Conservation (phyloP, 2,888 invertebrate species). For the Hofmannophila pseudospretella region DNA sequence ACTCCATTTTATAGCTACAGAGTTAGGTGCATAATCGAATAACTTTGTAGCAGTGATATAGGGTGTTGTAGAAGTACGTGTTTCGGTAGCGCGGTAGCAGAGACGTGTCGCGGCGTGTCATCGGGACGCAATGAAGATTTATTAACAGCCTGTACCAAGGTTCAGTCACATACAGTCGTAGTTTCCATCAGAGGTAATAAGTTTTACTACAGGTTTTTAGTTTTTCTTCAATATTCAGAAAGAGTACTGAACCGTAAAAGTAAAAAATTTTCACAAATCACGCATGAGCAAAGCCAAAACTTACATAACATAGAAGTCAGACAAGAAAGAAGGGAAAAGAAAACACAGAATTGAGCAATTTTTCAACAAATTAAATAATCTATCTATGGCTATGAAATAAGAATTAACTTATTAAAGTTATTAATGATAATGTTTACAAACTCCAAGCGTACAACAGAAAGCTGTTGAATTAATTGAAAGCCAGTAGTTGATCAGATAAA, state of each 20-base stretch:
- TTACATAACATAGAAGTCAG: too few relatives aligned
- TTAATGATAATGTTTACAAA: too few relatives aligned
- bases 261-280: too few relatives aligned
- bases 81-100: constrained; percentile 67
- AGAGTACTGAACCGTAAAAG: too few relatives aligned
- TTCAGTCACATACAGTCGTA: constrained; percentile 49
- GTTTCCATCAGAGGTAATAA: constrained; percentile 50
- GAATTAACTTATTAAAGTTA: too few relatives aligned
- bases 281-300: too few relatives aligned
- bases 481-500: background rate
- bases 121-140: constrained; percentile 77
- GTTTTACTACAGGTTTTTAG: background rate
- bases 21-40: constrained; percentile 26
- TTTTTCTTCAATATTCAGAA: too few relatives aligned
- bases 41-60: constrained; percentile 25
- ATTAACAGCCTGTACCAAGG: constrained; percentile 65
- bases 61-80: constrained; percentile 32
- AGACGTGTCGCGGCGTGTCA: constrained; percentile 76
- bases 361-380: too few relatives aligned
- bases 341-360: too few relatives aligned
- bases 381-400: too few relatives aligned
- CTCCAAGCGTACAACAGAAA: background rate
- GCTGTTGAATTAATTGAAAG: background rate
- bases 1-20: constrained; percentile 15
- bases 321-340: too few relatives aligned